Evolutionary conservation across 1,140 invertebrate genomes (phyloP), one percentile per base, ranked within the genome.

Genomic region (Aphis gossypii): DNA sequence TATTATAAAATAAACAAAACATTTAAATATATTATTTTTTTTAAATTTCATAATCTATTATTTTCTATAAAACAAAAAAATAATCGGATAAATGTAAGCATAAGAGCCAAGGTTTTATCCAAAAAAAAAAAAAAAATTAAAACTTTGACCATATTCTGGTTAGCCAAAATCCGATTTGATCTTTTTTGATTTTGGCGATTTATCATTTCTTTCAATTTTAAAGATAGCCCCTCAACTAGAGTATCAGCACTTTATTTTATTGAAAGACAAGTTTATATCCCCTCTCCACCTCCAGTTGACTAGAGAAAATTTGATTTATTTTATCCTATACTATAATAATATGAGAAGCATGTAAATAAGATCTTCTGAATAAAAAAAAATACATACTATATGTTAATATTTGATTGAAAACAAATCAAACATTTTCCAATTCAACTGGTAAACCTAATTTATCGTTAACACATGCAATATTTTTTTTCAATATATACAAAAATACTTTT

Each of bases 91-190:
- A 18, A n/a, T n/a, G 3, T 76, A 76, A 76, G n/a, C n/a, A 76
- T 18, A n/a, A 18, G 14, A 14, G 11, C 14, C 4, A 2, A 14
- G 60, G 18, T 76, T n/a, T 3, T n/a, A n/a, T 68, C 14, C 0
- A 14, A 68, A 30, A 60, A 0, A 68, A 68, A n/a, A 60, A 68
- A 56, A 60, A 51, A 48, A 48, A 20, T 14, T 48, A 51, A 21
- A 68, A n/a, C 60, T 4, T 68, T 68, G 60, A 76, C 60, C 60
- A 76, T 76, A 18, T 76, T 76, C n/a, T n/a, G 60, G 60, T 76
- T n/a, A 76, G n/a, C 60, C 60, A n/a, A 76, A 76, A 76, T 76
- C n/a, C n/a, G 60, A 76, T 76, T 76, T 76, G 30, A 76, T 76
- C 3, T 76, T 76, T 76, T 76, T 76, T 7, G 60, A 30, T 30